Evolutionary conservation across 2,888 invertebrate genomes (phyloP).

Genomic region (Blera fallax): DNA sequence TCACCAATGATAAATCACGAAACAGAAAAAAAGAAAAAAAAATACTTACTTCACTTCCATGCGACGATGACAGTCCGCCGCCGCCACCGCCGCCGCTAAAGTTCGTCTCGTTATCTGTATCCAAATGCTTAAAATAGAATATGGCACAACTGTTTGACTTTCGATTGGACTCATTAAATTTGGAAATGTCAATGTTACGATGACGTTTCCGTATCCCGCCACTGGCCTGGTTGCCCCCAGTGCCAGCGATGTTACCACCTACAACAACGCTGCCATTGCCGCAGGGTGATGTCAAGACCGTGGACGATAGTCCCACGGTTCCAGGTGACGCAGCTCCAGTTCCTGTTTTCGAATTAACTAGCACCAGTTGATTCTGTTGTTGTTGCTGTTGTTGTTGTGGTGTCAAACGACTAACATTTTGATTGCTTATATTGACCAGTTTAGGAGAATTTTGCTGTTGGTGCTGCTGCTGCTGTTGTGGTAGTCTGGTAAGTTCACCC

Average conservation of each 20-base stretch:
- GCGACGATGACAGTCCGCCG: slow-evolving; percentile 76
- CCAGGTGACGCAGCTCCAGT: slow-evolving; percentile 8
- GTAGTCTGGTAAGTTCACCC: slow-evolving; percentile 38
- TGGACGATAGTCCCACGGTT: slow-evolving; percentile 22
- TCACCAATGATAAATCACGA: slow-evolving; percentile 26
- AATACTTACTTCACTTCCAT: slow-evolving; percentile 79
- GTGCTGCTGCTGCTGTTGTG: slow-evolving; percentile 49
- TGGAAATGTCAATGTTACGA: slow-evolving; percentile 84
- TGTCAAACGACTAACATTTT: slow-evolving; percentile 72
- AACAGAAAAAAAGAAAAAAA: neutral
- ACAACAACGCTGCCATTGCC: slow-evolving; percentile 56
- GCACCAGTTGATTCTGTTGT: slow-evolving; percentile 71
- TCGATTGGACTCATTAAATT: slow-evolving; percentile 88
- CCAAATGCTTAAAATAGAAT: slow-evolving; percentile 93
- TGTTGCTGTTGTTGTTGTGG: slow-evolving; percentile 65
- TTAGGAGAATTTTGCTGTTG: slow-evolving; percentile 47
- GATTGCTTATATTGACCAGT: slow-evolving; percentile 58
- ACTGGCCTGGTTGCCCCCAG: slow-evolving; percentile 28
- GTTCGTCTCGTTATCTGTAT: slow-evolving; percentile 90
- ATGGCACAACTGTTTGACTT: slow-evolving; percentile 92
- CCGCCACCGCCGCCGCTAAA: slow-evolving; percentile 79
- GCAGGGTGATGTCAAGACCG: slow-evolving; percentile 67
- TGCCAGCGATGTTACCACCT: slow-evolving; percentile 53
- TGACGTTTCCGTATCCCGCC: slow-evolving; percentile 78
- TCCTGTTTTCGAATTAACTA: slow-evolving; percentile 55